phyloP scores from a whole-genome alignment of 30 jellyfish, hydroid and myxozoan genomes.

The Aurelia sp. region DNA sequence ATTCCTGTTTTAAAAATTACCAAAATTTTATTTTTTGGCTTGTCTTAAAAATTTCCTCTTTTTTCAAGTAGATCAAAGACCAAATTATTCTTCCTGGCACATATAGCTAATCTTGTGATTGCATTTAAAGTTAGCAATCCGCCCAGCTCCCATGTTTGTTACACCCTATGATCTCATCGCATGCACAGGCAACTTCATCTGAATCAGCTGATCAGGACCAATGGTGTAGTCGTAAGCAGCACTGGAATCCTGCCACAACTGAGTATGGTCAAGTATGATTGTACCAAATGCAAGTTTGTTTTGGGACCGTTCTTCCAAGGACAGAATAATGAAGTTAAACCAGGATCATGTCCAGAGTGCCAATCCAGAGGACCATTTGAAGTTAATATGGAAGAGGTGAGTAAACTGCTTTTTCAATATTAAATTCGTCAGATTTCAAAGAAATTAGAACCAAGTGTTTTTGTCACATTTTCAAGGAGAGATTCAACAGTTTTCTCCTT shows the following conservation, averaged over 20 bases:
- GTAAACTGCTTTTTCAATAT: not conserved
- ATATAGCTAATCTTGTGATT: too few species aligned
- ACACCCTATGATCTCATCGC: not conserved
- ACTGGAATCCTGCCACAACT: slow-evolving; percentile 96
- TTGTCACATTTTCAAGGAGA: too few species aligned
- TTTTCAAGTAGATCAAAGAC: too few species aligned
- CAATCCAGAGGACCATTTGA: slow-evolving; percentile 99
- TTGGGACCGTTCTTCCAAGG: slow-evolving; percentile 99
- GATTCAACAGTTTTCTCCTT: too few species aligned
- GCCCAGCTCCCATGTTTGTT: too few species aligned
- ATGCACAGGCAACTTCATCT: slow-evolving; percentile 86
- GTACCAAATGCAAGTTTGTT: slow-evolving; percentile 86
- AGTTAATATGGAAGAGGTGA: slow-evolving; percentile 92
- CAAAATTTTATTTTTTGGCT: too few species aligned
- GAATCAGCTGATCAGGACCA: slow-evolving; percentile 93
- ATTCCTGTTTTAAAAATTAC: too few species aligned
- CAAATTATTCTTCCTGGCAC: too few species aligned
- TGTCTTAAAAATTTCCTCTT: too few species aligned
- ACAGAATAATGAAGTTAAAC: slow-evolving; percentile 87
- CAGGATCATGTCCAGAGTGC: slow-evolving; percentile 99
- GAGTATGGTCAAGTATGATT: slow-evolving; percentile 92
- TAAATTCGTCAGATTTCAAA: too few species aligned
- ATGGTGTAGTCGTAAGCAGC: slow-evolving; percentile 96
- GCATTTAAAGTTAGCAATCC: too few species aligned
- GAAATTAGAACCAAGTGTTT: too few species aligned